Evolutionary conservation across 2,113 vertebrate genomes (phyloP).

Genomic region (Todiramphus chloris): DNA sequence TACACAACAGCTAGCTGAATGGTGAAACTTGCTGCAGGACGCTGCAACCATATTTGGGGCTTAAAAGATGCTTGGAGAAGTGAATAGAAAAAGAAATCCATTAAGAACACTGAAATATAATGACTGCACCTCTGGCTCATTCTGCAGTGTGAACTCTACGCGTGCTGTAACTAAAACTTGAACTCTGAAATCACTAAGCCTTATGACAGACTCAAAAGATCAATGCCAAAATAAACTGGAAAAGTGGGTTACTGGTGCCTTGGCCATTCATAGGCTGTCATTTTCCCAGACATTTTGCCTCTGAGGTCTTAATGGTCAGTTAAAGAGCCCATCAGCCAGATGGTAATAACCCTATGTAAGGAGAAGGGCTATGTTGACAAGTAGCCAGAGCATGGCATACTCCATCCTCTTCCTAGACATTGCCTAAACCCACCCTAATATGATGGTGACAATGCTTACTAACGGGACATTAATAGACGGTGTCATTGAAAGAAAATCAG

Average conservation of each 20-base stretch:
- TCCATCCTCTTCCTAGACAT: not conserved
- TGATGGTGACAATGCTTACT: not conserved
- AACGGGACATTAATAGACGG: not conserved
- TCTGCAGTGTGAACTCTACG: not conserved
- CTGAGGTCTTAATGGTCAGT: not conserved
- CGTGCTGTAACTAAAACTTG: not conserved
- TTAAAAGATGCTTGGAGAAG: conserved; percentile 1
- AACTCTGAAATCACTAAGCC: not conserved
- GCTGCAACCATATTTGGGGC: not conserved
- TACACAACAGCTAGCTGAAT: not conserved
- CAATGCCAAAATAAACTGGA: not conserved
- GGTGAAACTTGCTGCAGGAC: not conserved
- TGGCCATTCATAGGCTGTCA: not conserved
- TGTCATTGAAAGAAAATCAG: not conserved
- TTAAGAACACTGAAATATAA: not conserved
- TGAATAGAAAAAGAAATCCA: not conserved
- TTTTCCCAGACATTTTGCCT: not conserved
- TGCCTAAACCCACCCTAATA: not conserved
- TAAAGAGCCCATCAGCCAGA: not conserved
- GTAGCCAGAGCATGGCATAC: not conserved
- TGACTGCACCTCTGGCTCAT: not conserved
- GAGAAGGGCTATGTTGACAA: not conserved
- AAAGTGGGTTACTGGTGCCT: not conserved
- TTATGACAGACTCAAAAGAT: not conserved
- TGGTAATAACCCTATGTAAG: not conserved